Conservation (phyloP, 2,888 invertebrate species). For the Philopedon plagiatum region DNA sequence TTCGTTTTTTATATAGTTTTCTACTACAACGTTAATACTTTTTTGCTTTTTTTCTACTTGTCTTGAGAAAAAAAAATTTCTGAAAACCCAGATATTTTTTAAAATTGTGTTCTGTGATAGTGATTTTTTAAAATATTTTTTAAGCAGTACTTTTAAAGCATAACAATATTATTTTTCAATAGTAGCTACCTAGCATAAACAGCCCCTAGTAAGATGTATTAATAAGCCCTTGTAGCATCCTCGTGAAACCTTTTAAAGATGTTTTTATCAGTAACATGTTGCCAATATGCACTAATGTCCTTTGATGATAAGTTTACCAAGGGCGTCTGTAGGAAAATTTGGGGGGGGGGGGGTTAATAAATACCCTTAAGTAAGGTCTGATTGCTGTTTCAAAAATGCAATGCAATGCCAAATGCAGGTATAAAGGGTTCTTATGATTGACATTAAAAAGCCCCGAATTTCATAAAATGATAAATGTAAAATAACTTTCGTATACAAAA, state of each 20-base stretch:
- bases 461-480: too few species aligned
- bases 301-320: not conserved
- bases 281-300: not conserved
- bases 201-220: constrained; percentile 22
- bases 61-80: not conserved
- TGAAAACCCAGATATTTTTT: not conserved
- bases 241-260: not conserved
- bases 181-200: constrained; percentile 16
- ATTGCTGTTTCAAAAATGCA: too few species aligned
- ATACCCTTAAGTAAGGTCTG: too few species aligned
- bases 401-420: too few species aligned
- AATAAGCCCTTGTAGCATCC: not conserved
- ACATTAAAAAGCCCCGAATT: too few species aligned
- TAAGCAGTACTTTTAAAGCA: constrained; percentile 5
- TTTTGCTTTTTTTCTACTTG: not conserved
- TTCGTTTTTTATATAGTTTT: not conserved
- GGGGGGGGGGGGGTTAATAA: too few species aligned
- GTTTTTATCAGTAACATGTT: constrained; percentile 2
- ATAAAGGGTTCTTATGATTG: too few species aligned
- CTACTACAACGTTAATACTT: not conserved
- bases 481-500: too few species aligned
- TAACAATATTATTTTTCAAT: constrained; percentile 9
- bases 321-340: too few species aligned
- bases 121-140: constrained; percentile 5
- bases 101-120: constrained; percentile 16